A percentile compares a stretch with the other conserved stretches of the same genome.
Evolutionary conservation across 2,113 vertebrate species (phyloP).

Genomic region (Dunckerocampus dactyliophorus): DNA sequence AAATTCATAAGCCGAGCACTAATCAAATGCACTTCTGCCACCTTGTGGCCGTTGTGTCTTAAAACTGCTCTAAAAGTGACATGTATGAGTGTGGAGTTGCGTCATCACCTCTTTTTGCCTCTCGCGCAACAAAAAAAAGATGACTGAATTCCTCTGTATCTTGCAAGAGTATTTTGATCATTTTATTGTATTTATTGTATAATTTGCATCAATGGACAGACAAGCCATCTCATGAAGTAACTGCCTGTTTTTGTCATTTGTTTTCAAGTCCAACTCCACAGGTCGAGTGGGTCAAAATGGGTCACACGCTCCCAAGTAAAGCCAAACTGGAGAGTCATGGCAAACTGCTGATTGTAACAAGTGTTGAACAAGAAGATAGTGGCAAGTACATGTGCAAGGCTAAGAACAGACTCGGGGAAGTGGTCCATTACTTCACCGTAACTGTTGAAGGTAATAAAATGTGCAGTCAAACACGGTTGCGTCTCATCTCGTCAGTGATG

Average conservation of each 20-base stretch:
- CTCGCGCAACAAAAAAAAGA: no score
- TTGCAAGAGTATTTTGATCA: no score
- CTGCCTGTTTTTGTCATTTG: background rate
- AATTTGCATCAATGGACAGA: no score
- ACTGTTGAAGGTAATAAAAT: conserved; percentile 81
- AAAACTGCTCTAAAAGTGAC: no score
- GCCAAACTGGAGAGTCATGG: conserved; percentile 74
- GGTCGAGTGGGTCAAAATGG: conserved; percentile 82
- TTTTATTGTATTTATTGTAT: no score
- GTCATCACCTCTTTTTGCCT: no score
- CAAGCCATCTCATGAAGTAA: no score
- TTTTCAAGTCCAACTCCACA: conserved; percentile 83
- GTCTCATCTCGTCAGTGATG: background rate
- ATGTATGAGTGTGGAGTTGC: no score
- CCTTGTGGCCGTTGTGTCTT: no score
- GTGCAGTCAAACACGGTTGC: background rate
- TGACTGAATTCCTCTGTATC: no score
- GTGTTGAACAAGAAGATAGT: conserved; percentile 72
- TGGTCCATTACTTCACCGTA: conserved; percentile 78
- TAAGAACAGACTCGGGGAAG: conserved; percentile 75
- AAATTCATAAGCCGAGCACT: no score
- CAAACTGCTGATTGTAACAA: conserved; percentile 79
- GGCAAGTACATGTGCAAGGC: conserved; percentile 88
- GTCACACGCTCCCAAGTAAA: conserved; percentile 63
- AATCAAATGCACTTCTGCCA: no score